Evolutionary conservation across 2,888 invertebrate species (phyloP), one percentile per base, ranked within the genome.

Genomic region (Euplexia lucipara): DNA sequence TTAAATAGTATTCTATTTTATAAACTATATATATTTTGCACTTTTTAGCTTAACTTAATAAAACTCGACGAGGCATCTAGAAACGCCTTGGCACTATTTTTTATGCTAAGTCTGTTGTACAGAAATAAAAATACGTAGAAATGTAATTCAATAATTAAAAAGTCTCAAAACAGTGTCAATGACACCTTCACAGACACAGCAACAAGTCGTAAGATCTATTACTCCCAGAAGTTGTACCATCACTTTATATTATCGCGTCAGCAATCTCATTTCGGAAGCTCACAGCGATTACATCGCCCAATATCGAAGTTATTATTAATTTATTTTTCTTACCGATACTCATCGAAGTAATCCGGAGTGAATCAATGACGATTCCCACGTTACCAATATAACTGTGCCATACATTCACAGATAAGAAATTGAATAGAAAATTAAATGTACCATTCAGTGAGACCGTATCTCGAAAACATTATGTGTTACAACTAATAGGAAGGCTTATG

Each of bases 371-470:
- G 87, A 90, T 93, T 94, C 94, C 91, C 94, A 94, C 94, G 93
- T 91, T 90, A 90, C 90, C 82, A 88, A 90, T 90, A 87, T 86
- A 82, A 87, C 83, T 81, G 83, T 84, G 81, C 86, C 85, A 86
- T 85, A 88, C 86, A 88, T 87, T 91, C 86, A 89, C 75, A 92
- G 93, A 93, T 93, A 92, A 92, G 90, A 83, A 83, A 87, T 91
- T 92, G 87, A 91, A 93, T 92, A 87, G 90, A 88, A 91, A 90
- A 93, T 91, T 91, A 92, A 91, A 92, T 89, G 90, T 89, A 86
- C 86, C 85, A 85, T 85, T 85, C 82, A 87, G 86, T 86, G 78
- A 83, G 86, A 89, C 87, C 81, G 78, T 84, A 81, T 80, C 83
- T 82, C 59, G 68, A 72, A 67, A 75, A 71, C 73, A 74, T 79